Evolutionary conservation across 2,797 vertebrate species (phyloP), one percentile per base, ranked within the genome.

Genomic region (Sebastes hopkinsi): DNA sequence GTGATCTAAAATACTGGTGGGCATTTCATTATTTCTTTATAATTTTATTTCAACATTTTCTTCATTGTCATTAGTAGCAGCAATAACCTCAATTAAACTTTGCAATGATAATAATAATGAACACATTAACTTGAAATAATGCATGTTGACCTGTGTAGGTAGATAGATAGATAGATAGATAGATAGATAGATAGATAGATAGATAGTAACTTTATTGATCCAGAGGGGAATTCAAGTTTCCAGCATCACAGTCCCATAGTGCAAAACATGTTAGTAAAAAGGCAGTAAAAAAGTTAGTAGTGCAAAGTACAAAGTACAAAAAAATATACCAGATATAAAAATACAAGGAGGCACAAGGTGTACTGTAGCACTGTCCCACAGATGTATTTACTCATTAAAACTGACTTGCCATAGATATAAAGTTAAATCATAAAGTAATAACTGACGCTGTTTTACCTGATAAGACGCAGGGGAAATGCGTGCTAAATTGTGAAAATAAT

Each of bases 361-460:
- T 4, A 46, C 13, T 67, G 7, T 14, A 23, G 6, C 20, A 14
- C 27, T 30, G 7, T 46, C n/a, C 23, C 2, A 34, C 60, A 29
- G 7, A 18, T 13, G 6, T 10, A n/a, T 67, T 29, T 30, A 54
- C 1, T 25, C 8, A 66, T 30, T 46, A 38, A 6, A 54, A 25
- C 16, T 55, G 8, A 8, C 16, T 25, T 29, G 27, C 6, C 14
- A 2, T 34, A 3, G 3, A 0, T 38, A 18, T 7, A n/a, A 1
- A 66, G 2, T 6, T 27, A 2, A 8, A 25, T 14, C 2, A 66
- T 42, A 4, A 25, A 5, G 3, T 30, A 38, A 3, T 23, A 1
- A 25, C 3, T 1, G 12, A 42, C 0, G 3, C 1, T 18, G 12
- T 20, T 5, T n/a, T 4, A 22, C 13, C 32, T 1, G 27, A 36